Evolutionary conservation across 2,113 vertebrate genomes (phyloP).

Genomic region (Albula goreensis): DNA sequence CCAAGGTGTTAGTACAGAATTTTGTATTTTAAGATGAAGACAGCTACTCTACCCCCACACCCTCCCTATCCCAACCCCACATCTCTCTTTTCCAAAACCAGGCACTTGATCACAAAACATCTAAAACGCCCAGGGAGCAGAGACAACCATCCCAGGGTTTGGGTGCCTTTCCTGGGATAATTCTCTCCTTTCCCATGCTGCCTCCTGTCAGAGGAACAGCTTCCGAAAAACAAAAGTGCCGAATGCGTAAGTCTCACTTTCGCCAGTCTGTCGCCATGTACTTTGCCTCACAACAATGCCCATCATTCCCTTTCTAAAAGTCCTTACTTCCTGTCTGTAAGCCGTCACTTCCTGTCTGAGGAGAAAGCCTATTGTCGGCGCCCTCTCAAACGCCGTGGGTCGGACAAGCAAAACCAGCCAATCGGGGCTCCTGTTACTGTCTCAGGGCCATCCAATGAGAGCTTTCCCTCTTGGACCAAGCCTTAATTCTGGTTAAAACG

Average conservation of each 20-base stretch:
- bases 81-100: constrained; percentile 18
- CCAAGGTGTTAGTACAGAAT: not conserved
- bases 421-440: not conserved
- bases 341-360: constrained; percentile 23
- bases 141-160: not conserved
- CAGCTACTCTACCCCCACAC: not conserved
- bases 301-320: constrained; percentile 11
- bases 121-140: not conserved
- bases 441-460: constrained; percentile 34
- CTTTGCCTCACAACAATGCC: not conserved
- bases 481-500: constrained; percentile 64
- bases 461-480: constrained; percentile 52
- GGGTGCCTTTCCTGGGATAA: not conserved
- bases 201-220: not conserved
- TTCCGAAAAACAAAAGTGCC: constrained; percentile 11
- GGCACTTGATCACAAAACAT: constrained; percentile 29
- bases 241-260: not conserved
- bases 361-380: not conserved
- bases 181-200: not conserved
- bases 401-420: not conserved
- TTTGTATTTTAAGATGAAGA: not conserved
- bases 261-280: not conserved
- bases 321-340: constrained; percentile 23
- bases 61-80: not conserved
- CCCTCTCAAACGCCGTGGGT: not conserved